These are phyloP conservation scores for Glomeris maerens DNA, from an alignment of 1,140 invertebrate genomes.

Conservation along the genomic window DNA sequence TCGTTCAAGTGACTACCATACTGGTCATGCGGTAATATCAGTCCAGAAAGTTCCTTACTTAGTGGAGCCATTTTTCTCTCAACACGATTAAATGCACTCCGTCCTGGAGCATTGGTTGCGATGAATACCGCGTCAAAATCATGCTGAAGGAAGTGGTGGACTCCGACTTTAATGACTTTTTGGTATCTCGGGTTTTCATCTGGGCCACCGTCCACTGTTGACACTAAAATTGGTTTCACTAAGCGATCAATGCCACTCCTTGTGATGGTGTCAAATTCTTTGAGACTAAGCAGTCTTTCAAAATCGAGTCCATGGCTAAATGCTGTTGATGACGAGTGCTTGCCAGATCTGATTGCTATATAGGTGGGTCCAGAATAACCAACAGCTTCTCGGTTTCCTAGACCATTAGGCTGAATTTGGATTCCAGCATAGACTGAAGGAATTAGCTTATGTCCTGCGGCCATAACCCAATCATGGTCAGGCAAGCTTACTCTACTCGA, in stretches of 20 bases:
- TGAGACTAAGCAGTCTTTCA: constrained; percentile 18
- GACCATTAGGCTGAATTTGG: constrained; percentile 20
- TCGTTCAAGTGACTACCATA: constrained; percentile 30
- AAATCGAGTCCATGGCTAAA: constrained; percentile 27
- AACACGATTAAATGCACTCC: constrained; percentile 26
- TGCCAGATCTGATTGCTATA: constrained; percentile 29
- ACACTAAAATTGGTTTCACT: constrained; percentile 29
- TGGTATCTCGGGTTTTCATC: constrained; percentile 32
- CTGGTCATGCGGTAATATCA: constrained; percentile 28
- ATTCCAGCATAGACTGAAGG: constrained; percentile 26
- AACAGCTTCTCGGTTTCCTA: constrained; percentile 22
- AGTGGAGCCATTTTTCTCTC: constrained; percentile 31
- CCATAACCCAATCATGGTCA: constrained; percentile 34
- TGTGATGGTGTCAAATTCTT: constrained; percentile 20
- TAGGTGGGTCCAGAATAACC: constrained; percentile 31
- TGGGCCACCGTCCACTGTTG: constrained; percentile 29
- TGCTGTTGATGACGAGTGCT: constrained; percentile 24
- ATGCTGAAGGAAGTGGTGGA: constrained; percentile 26
- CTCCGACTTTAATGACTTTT: constrained; percentile 25
- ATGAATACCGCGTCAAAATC: constrained; percentile 33
- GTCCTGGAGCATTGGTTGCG: constrained; percentile 31
- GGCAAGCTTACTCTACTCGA: constrained; percentile 31
- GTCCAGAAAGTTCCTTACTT: constrained; percentile 26
- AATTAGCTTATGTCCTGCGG: constrained; percentile 26
- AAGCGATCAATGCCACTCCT: constrained; percentile 16